These are phyloP conservation scores for Nasonia giraulti DNA, from an alignment of 1,140 invertebrate genomes.

Conservation along the genomic window DNA sequence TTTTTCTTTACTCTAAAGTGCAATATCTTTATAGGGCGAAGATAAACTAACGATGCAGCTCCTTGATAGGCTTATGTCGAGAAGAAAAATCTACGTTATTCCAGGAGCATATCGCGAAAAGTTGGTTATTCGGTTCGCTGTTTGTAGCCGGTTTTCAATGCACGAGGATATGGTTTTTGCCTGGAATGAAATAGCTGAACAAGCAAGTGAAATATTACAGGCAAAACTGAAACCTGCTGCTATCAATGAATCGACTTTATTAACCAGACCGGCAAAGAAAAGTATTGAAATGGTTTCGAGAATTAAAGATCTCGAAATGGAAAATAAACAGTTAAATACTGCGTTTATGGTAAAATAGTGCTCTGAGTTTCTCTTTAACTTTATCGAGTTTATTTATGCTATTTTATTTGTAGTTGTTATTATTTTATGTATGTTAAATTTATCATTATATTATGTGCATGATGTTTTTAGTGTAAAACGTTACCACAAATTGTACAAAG, in stretches of 20 bases:
- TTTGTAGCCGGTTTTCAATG: constrained; percentile 84
- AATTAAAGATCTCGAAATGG: constrained; percentile 53
- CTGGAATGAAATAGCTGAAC: constrained; percentile 85
- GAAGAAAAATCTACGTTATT: constrained; percentile 89
- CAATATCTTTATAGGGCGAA: constrained; percentile 75
- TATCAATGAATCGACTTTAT: not conserved
- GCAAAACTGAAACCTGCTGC: not conserved
- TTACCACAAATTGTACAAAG: not conserved
- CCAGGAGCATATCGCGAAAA: constrained; percentile 81
- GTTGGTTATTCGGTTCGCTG: constrained; percentile 87
- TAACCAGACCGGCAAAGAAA: constrained; percentile 37
- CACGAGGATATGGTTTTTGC: constrained; percentile 85
- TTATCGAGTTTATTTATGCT: not conserved
- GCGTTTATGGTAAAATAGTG: constrained; percentile 37
- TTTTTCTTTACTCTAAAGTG: not conserved
- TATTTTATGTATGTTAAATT: not conserved
- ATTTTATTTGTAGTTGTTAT: not conserved
- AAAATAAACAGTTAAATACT: constrained; percentile 35
- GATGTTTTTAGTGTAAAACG: not conserved
- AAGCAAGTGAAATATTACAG: constrained; percentile 72
- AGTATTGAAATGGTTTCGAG: constrained; percentile 46
- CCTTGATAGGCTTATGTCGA: constrained; percentile 83
- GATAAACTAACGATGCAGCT: constrained; percentile 85
- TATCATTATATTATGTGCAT: not conserved
- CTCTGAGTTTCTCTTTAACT: not conserved